Evolutionary conservation across 2,797 vertebrate species (phyloP), one percentile per base, ranked within the genome.

Genomic region (Eospalax fontanierii): DNA sequence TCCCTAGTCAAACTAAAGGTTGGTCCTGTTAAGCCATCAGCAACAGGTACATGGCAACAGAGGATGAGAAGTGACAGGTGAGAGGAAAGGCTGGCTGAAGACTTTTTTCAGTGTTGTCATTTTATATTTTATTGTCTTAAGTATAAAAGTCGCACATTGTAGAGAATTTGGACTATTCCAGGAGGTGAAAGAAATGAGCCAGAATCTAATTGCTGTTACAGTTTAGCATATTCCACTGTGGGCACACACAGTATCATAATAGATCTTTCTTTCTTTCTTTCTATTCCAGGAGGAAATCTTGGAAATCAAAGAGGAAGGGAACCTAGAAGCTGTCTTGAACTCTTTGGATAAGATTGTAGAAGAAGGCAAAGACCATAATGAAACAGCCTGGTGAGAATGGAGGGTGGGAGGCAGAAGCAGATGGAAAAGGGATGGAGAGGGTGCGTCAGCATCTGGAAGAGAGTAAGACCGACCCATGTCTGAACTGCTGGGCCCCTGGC

Each of bases 281-380:
- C n/a, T n/a, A n/a, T n/a, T n/a, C 0, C 96, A 99, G 99, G 99
- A 99, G 12, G 99, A 99, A 97, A 99, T 99, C 90, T 97, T 95
- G 66, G 98, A 98, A 89, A 97, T 99, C 73, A 99, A 99, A 90
- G 97, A 99, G 9, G 99, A 99, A 92, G 99, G 99, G 1, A 98
- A 98, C 33, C 98, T 99, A 54, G 98, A 99, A 71, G n/a, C 33
- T 26, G 99, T 99, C 88, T 96, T 99, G 28, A 97, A 98, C 65
- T 98, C 99, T 15, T 95, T 99, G 97, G 99, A 99, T 91, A 97
- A 98, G 90, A 98, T 99, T 16, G 99, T 99, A 96, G 98, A 97
- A 46, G 98, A 98, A 85, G 98, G 98, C 2, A 98, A 98, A 96
- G 97, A 91, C 28, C 97, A 26, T 18, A 85, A 96, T 5, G 98